Conservation (phyloP, 2,113 vertebrate genomes). For the Takifugu flavidus region DNA sequence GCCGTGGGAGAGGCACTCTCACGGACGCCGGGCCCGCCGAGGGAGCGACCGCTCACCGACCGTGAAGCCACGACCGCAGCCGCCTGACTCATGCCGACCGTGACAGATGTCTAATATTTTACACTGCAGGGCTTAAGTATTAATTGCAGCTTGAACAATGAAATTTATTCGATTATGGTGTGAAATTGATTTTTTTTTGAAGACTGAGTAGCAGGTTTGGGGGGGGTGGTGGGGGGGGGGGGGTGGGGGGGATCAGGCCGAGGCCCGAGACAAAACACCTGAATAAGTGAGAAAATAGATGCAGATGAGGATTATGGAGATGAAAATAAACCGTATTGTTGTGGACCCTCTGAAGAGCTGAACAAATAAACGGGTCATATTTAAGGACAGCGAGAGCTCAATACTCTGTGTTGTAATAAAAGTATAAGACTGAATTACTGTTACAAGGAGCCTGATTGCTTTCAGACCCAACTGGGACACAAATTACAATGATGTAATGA, state of each 20-base stretch:
- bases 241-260: background rate
- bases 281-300: conserved; percentile 27
- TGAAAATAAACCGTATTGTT: conserved; percentile 18
- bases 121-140: conserved; percentile 57
- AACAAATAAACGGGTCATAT: too few relatives aligned
- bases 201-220: conserved; percentile 36
- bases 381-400: background rate
- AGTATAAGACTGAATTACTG: conserved; percentile 26
- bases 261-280: conserved; percentile 12
- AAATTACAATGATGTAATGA: conserved; percentile 49
- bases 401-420: conserved; percentile 20
- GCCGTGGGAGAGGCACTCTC: conserved; percentile 4
- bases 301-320: conserved; percentile 17
- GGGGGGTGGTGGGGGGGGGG: background rate
- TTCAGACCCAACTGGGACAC: conserved; percentile 24
- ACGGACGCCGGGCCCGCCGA: background rate
- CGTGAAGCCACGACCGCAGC: conserved; percentile 18
- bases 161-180: conserved; percentile 68
- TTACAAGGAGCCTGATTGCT: conserved; percentile 39
- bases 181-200: conserved; percentile 42
- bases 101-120: conserved; percentile 62
- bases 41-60: conserved; percentile 23
- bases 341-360: too few relatives aligned
- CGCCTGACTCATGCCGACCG: conserved; percentile 42
- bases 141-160: conserved; percentile 68